A percentile compares a stretch with the other conserved stretches of the same genome.
Conservation (phyloP, 1,140 invertebrate genomes). For the Drosophila dunni region DNA sequence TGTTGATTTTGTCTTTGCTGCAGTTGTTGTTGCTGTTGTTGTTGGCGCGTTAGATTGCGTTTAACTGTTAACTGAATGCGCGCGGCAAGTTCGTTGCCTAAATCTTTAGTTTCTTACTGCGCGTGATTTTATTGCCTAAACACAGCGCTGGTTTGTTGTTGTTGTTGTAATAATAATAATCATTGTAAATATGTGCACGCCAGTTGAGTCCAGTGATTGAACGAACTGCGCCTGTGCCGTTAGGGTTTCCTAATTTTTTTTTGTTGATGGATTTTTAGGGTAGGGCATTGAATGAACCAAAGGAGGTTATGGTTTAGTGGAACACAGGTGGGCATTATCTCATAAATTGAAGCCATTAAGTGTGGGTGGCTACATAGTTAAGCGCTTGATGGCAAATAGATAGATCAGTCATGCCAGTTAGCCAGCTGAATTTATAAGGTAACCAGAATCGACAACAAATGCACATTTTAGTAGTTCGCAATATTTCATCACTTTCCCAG, state of each 20-base stretch:
- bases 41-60: slow-evolving; percentile 70
- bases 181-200: slow-evolving; percentile 28
- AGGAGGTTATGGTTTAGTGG: slow-evolving; percentile 36
- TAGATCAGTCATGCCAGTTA: slow-evolving; percentile 2
- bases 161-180: slow-evolving; percentile 54
- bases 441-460: neutral
- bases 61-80: slow-evolving; percentile 61
- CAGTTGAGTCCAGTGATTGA: slow-evolving; percentile 27
- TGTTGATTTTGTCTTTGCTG: slow-evolving; percentile 55
- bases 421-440: neutral
- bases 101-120: slow-evolving; percentile 61
- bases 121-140: slow-evolving; percentile 62
- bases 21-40: slow-evolving; percentile 39
- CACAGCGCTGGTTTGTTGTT: slow-evolving; percentile 34
- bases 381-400: slow-evolving; percentile 9
- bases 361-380: slow-evolving; percentile 46
- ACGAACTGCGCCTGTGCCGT: slow-evolving; percentile 47
- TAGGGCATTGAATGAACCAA: slow-evolving; percentile 30
- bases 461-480: too few species aligned
- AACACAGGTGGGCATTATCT: slow-evolving; percentile 46
- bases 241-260: slow-evolving; percentile 39
- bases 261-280: slow-evolving; percentile 26
- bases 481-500: neutral
- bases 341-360: slow-evolving; percentile 43
- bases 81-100: slow-evolving; percentile 72